Evolutionary conservation across 2,888 invertebrate species (phyloP), one percentile per base, ranked within the genome.

Genomic region (Schizotus pectinicornis): DNA sequence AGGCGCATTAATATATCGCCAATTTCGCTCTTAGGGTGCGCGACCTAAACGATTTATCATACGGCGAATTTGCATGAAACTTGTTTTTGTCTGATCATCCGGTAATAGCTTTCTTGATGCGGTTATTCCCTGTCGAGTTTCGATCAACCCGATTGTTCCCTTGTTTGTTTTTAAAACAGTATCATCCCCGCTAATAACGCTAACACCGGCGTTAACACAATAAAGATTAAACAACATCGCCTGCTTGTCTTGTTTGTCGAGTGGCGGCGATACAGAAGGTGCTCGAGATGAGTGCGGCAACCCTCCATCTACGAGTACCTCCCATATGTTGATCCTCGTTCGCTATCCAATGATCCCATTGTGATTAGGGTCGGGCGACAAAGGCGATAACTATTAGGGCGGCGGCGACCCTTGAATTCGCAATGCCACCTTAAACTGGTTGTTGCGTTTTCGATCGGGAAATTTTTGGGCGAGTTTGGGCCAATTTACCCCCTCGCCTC

Each of bases 221-320:
- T 53, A 58, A 58, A 54, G 56, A 51, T 59, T 59, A 59, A 59
- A 59, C 59, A 59, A 39, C 22, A 22, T 22, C 5, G 22, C 22
- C 3, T 32, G 52, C 52, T 47, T 59, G 56, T 56, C 52, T 47
- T 59, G 56, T 56, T 56, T 55, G 59, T 45, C 43, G 55, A 52
- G 56, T 56, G 56, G 59, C 55, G 42, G 30, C 32, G 11, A 31
- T 42, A 14, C 11, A 42, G 31, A 22, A 22, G 22, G 22, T 11
- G 42, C 30, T 6, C 12, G 42, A 31, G 14, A 42, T 31, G 9
- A 9, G 22, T 22, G 30, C 32, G 42, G 32, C 30, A 42, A 42
- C 42, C 42, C 42, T 42, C 42, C 14, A 42, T 11, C 22, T 22
- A 31, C 42, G 32, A 42, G 42, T 42, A 42, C 31, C 32, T 22